A percentile compares a stretch with the other conserved stretches of the same genome.
Conservation (phyloP, 2,113 vertebrate species). For the Caracal caracal region DNA sequence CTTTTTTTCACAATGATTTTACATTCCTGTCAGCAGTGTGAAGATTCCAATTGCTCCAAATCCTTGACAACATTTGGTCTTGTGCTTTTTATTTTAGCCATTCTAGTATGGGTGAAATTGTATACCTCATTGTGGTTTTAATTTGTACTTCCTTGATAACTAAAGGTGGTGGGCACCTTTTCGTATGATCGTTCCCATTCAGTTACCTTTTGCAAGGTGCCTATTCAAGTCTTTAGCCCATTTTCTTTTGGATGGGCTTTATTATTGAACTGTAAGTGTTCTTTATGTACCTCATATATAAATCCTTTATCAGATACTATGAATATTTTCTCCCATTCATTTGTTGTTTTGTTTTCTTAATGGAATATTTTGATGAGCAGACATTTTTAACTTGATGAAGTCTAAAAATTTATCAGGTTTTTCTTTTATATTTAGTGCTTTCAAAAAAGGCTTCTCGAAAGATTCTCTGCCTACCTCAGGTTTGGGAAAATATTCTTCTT, state of each 20-base stretch:
- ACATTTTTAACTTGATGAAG: conserved; percentile 21
- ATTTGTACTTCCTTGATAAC: background rate
- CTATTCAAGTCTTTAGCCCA: background rate
- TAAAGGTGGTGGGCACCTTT: background rate
- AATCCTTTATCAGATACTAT: background rate
- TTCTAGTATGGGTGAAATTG: background rate
- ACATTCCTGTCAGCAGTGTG: background rate
- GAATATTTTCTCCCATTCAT: background rate
- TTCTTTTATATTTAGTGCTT: conserved; percentile 35
- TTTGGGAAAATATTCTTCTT: background rate
- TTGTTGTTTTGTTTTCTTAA: conserved; percentile 7
- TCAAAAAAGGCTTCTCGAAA: background rate
- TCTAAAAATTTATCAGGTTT: background rate
- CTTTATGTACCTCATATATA: background rate
- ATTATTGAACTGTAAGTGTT: background rate
- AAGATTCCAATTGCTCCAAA: background rate
- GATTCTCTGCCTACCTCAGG: background rate
- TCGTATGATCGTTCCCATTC: background rate
- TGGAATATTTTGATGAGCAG: background rate
- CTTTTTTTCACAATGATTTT: conserved; percentile 23
- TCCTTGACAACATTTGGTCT: background rate
- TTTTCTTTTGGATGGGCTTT: background rate
- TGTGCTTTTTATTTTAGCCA: background rate
- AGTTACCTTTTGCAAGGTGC: background rate
- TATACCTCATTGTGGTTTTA: background rate